Evolutionary conservation across 92 coral and sea anemone species (phyloP).

Genomic region (Palythoa caribaeorum): DNA sequence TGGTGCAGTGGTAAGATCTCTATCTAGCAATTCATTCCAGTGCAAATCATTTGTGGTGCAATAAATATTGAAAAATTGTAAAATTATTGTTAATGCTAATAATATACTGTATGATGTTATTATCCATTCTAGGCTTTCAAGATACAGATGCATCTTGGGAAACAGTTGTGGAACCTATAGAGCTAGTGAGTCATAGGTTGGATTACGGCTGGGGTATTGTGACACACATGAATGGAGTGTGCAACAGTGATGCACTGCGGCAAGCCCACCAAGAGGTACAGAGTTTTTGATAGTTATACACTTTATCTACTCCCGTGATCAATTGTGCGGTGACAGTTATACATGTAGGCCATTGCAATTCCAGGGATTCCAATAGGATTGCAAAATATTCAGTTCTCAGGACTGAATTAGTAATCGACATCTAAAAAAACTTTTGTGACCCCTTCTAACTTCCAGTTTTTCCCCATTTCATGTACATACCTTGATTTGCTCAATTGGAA

Average conservation of each 20-base stretch:
- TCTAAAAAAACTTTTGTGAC: no score
- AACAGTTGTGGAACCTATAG: slow-evolving; percentile 80
- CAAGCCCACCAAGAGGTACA: slow-evolving; percentile 79
- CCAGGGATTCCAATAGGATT: no score
- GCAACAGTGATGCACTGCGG: slow-evolving; percentile 78
- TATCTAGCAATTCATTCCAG: neutral
- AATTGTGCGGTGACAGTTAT: no score
- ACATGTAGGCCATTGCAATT: no score
- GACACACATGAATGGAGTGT: slow-evolving; percentile 84
- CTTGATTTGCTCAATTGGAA: no score
- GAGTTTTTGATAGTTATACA: neutral
- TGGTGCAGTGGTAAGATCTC: neutral
- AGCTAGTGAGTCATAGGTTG: slow-evolving; percentile 65
- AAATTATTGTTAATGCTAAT: neutral
- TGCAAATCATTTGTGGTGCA: neutral
- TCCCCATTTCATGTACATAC: no score
- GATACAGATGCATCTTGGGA: slow-evolving; percentile 60
- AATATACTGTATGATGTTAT: neutral
- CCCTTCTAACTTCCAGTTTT: no score
- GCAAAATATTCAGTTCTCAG: no score
- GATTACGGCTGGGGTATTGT: slow-evolving; percentile 87
- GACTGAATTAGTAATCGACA: no score
- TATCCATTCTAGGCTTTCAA: slow-evolving; percentile 8
- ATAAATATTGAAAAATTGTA: neutral
- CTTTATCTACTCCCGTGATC: no score